These are phyloP conservation scores for Psettodes erumei DNA, from an alignment of 2,113 vertebrate genomes.

Conservation along the genomic window DNA sequence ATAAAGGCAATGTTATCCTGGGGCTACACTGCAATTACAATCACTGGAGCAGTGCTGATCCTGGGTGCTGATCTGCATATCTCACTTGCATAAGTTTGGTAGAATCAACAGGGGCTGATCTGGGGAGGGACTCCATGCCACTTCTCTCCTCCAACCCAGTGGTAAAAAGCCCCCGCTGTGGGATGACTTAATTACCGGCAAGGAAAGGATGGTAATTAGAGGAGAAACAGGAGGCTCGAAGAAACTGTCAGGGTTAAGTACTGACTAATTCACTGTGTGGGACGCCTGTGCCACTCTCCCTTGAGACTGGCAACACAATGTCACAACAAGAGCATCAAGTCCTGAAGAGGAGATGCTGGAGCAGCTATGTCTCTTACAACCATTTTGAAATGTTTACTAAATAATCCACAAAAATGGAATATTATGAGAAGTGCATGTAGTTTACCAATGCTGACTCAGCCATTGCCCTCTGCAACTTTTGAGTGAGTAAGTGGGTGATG, in stretches of 20 bases:
- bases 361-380: slow-evolving; percentile 26
- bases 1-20: background rate
- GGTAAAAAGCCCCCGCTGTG: slow-evolving; percentile 77
- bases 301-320: slow-evolving; percentile 60
- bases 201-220: slow-evolving; percentile 82
- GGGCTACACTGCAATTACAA: slow-evolving; percentile 34
- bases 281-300: slow-evolving; percentile 66
- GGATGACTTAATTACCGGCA: slow-evolving; percentile 81
- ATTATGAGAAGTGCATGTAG: too few relatives aligned
- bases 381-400: background rate
- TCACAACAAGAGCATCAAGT: slow-evolving; percentile 58
- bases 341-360: slow-evolving; percentile 39
- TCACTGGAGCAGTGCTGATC: slow-evolving; percentile 20
- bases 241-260: slow-evolving; percentile 84
- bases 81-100: slow-evolving; percentile 46
- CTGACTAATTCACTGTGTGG: slow-evolving; percentile 81
- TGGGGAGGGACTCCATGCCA: slow-evolving; percentile 62
- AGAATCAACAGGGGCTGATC: slow-evolving; percentile 57
- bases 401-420: background rate
- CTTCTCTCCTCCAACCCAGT: slow-evolving; percentile 67
- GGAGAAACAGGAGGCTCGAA: slow-evolving; percentile 79
- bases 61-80: slow-evolving; percentile 31
- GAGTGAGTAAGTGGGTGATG: background rate
- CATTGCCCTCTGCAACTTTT: background rate
- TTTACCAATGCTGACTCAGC: background rate